Evolutionary conservation across 2,113 vertebrate genomes (phyloP).

Genomic region (Salvator merianae): DNA sequence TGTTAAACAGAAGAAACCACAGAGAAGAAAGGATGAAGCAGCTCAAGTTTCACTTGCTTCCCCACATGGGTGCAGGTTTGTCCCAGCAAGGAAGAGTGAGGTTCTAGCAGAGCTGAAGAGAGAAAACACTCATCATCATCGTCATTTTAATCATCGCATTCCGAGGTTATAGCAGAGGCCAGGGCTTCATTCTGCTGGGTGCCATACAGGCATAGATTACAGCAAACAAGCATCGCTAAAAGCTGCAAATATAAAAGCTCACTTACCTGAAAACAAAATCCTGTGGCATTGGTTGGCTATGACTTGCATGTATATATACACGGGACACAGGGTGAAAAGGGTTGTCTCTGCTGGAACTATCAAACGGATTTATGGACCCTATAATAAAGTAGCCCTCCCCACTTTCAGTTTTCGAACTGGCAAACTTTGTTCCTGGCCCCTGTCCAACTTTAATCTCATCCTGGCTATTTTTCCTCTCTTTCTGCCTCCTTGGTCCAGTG

Average conservation of each 20-base stretch:
- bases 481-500: not conserved
- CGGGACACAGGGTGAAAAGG: not conserved
- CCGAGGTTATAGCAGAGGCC: not conserved
- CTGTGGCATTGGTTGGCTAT: not conserved
- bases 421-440: not conserved
- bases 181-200: not conserved
- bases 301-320: not conserved
- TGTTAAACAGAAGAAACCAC: slow-evolving; percentile 12
- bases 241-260: not conserved
- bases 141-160: not conserved
- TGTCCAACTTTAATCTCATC: not conserved
- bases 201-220: not conserved
- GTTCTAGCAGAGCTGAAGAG: not conserved
- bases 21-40: not conserved
- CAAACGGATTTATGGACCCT: not conserved
- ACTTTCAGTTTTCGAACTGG: not conserved
- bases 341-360: not conserved
- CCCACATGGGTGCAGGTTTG: not conserved
- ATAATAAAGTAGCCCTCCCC: not conserved
- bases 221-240: not conserved
- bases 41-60: not conserved
- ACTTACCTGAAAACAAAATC: not conserved
- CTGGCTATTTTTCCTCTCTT: too few relatives aligned
- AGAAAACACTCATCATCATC: not conserved
- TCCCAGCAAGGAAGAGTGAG: slow-evolving; percentile 7